phyloP scores from a whole-genome alignment of 2,113 vertebrate species.

The Strigops habroptila region DNA sequence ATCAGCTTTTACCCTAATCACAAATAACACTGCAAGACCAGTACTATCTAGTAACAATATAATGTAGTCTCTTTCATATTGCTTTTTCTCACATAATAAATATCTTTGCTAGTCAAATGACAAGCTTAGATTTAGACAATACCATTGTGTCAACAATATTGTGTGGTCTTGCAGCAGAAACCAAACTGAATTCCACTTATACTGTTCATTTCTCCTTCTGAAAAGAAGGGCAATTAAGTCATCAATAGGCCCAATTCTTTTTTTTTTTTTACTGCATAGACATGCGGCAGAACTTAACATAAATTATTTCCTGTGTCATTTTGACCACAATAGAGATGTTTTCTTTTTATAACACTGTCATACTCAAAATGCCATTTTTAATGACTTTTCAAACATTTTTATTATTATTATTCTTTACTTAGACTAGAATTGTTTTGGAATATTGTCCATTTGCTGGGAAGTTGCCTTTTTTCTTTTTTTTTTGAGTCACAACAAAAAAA shows the following conservation, averaged over 20 bases:
- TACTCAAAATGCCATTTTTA: neutral
- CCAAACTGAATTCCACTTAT: neutral
- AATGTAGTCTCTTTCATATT: neutral
- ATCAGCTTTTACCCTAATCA: neutral
- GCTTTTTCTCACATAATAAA: neutral
- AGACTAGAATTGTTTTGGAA: neutral
- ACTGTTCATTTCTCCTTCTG: neutral
- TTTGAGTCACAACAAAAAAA: neutral
- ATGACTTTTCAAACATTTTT: neutral
- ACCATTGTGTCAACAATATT: neutral
- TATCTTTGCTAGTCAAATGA: neutral
- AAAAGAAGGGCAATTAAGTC: neutral
- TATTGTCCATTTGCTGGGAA: neutral
- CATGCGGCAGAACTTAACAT: neutral
- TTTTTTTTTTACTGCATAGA: neutral
- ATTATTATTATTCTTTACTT: neutral
- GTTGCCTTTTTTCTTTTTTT: neutral
- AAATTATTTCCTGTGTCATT: neutral
- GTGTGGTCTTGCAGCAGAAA: neutral
- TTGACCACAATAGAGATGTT: neutral
- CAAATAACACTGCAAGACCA: neutral
- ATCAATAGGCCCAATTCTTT: neutral
- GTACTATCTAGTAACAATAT: neutral
- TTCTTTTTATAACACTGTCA: neutral
- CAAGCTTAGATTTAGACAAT: neutral